Conservation (phyloP, 2,888 invertebrate species). For the Philonicus albiceps region DNA sequence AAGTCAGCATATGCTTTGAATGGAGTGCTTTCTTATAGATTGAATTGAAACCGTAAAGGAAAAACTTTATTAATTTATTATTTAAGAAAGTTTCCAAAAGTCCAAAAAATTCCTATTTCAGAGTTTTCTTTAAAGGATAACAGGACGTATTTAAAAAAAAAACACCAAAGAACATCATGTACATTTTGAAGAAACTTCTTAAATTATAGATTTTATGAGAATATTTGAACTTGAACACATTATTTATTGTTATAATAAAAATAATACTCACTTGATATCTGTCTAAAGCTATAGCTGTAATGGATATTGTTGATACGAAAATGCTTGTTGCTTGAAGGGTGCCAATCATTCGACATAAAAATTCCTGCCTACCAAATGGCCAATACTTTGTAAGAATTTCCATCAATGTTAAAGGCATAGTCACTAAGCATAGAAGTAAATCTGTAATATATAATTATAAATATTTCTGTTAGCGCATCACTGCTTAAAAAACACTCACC, state of each 20-base stretch:
- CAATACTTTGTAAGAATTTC: conserved; percentile 86
- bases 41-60: background rate
- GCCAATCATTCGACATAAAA: conserved; percentile 85
- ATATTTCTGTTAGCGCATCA: background rate
- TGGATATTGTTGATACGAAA: conserved; percentile 92
- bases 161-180: too few relatives aligned
- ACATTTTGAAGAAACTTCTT: too few relatives aligned
- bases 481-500: conserved; percentile 54
- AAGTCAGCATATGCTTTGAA: background rate
- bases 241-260: background rate
- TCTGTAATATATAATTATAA: conserved; percentile 63
- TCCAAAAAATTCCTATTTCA: too few relatives aligned
- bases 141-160: too few relatives aligned
- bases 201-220: background rate
- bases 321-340: conserved; percentile 89
- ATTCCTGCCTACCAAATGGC: conserved; percentile 77
- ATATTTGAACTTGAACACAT: background rate
- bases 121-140: too few relatives aligned
- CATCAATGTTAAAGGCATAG: conserved; percentile 89
- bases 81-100: background rate
- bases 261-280: conserved; percentile 73
- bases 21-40: background rate
- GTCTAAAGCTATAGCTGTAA: conserved; percentile 89
- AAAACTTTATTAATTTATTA: background rate
- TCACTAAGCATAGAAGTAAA: conserved; percentile 84